phyloP scores from a whole-genome alignment of 1,140 invertebrate species.

The Drosophila ambigua region DNA sequence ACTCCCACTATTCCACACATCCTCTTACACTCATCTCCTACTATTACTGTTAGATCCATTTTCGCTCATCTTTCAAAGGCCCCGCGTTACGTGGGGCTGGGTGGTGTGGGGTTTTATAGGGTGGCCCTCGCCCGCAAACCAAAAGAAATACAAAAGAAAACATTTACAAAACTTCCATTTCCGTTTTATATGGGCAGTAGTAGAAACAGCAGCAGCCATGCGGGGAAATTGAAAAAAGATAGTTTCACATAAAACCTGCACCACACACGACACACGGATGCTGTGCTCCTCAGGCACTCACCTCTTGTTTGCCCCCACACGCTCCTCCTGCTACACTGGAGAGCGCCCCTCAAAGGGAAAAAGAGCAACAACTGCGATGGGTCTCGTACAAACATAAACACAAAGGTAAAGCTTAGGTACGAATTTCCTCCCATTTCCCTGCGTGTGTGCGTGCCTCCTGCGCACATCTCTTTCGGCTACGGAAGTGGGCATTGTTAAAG shows the following conservation, averaged over 20 bases:
- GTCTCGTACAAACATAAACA: slow-evolving; percentile 26
- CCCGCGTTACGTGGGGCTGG: slow-evolving; percentile 56
- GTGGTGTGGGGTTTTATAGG: slow-evolving; percentile 33
- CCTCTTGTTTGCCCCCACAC: too few relatives aligned
- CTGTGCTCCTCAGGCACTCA: too few relatives aligned
- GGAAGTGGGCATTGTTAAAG: slow-evolving; percentile 76
- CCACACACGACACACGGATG: too few relatives aligned
- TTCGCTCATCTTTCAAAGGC: slow-evolving; percentile 78
- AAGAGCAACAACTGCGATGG: slow-evolving; percentile 32
- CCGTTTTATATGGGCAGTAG: slow-evolving; percentile 72
- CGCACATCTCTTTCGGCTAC: slow-evolving; percentile 37
- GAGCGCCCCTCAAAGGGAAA: slow-evolving; percentile 21
- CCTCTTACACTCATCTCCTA: slow-evolving; percentile 9
- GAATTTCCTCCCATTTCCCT: slow-evolving; percentile 19
- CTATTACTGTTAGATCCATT: slow-evolving; percentile 49
- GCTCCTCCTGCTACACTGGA: too few relatives aligned
- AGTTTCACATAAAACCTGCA: slow-evolving; percentile 60
- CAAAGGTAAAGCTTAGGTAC: slow-evolving; percentile 24
- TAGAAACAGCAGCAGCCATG: slow-evolving; percentile 42
- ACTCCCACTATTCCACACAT: background rate
- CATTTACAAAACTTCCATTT: slow-evolving; percentile 82
- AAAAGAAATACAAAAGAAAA: slow-evolving; percentile 77
- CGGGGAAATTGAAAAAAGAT: slow-evolving; percentile 80
- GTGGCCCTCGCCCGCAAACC: slow-evolving; percentile 16
- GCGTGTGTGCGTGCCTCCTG: too few relatives aligned